Conservation (phyloP, 2,113 vertebrate genomes). For the Lagenorhynchus albirostris region DNA sequence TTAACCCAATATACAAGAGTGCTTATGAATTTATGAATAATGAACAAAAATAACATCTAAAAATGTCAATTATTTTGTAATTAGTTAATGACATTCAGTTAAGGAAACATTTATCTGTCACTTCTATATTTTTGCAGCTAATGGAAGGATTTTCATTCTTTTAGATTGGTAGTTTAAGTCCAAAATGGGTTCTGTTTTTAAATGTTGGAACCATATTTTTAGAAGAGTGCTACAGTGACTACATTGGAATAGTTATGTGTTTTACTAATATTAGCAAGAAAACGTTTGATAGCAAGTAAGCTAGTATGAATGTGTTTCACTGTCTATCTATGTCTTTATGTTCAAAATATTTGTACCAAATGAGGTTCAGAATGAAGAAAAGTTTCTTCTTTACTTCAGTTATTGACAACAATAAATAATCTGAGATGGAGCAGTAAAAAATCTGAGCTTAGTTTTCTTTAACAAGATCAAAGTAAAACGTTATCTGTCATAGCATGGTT, state of each 20-base stretch:
- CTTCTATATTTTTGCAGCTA: background rate
- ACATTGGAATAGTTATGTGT: background rate
- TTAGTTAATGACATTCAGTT: background rate
- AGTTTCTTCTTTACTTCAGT: background rate
- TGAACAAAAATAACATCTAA: background rate
- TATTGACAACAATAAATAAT: background rate
- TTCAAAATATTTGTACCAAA: background rate
- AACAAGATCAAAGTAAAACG: background rate
- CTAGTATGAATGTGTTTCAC: background rate
- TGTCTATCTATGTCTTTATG: background rate
- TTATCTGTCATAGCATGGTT: background rate
- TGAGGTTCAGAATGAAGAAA: background rate
- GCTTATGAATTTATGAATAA: background rate
- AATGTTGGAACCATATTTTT: background rate
- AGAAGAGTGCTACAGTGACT: background rate
- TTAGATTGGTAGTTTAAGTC: background rate
- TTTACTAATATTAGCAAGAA: background rate
- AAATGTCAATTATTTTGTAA: background rate
- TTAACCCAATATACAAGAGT: background rate
- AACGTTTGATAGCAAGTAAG: background rate
- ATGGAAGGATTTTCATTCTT: background rate
- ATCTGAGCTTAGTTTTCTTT: background rate
- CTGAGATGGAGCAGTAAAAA: background rate
- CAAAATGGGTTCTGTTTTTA: background rate
- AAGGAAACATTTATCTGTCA: background rate